Evolutionary conservation across 2,113 vertebrate species (phyloP).

Genomic region (Cheirogaleus medius): DNA sequence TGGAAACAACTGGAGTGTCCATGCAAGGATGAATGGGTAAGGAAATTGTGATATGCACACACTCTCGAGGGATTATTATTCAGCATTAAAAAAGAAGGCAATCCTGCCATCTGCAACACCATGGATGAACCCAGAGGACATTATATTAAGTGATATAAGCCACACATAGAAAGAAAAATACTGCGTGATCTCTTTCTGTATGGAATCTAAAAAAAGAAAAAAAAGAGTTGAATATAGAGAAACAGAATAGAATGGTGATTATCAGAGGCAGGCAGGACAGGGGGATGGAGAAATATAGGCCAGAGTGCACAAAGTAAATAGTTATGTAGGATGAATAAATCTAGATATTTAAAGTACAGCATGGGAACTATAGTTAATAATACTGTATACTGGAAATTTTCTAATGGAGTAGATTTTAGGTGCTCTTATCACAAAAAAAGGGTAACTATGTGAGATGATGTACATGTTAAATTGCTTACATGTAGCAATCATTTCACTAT

Average conservation of each 20-base stretch:
- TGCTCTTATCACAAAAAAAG: background rate
- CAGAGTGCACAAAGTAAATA: background rate
- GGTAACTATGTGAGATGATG: background rate
- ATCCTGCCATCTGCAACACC: background rate
- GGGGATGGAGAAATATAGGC: background rate
- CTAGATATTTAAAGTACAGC: background rate
- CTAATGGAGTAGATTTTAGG: background rate
- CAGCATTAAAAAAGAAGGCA: background rate
- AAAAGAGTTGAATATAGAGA: background rate
- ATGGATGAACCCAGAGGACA: background rate
- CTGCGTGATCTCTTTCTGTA: background rate
- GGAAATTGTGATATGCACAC: background rate
- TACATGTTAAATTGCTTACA: background rate
- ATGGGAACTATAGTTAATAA: background rate
- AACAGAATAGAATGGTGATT: background rate
- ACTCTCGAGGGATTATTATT: background rate
- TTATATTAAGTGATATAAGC: background rate
- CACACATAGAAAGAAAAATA: background rate
- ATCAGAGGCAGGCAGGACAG: background rate
- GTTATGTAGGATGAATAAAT: background rate
- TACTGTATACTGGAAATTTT: background rate
- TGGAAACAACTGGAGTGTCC: background rate
- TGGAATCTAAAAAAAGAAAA: background rate
- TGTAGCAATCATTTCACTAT: background rate
- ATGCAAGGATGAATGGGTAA: background rate